Evolutionary conservation across 2,113 vertebrate species (phyloP).

Genomic region (Catagonus wagneri): DNA sequence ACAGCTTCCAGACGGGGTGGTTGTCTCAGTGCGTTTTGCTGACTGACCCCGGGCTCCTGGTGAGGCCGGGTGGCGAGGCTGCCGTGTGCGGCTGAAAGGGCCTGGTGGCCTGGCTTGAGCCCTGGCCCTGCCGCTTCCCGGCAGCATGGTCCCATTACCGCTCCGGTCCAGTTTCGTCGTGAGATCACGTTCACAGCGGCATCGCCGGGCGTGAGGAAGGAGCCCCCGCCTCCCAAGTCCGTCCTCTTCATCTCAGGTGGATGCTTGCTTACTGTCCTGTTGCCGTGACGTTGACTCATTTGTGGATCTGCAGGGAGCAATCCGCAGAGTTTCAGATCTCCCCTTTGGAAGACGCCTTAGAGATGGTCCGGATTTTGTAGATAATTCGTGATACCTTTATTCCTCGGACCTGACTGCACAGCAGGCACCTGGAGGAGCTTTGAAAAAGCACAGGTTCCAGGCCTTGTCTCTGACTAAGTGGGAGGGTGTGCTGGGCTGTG

Average conservation of each 20-base stretch:
- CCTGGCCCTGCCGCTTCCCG: not conserved
- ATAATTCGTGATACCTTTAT: not conserved
- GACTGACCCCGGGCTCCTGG: accelerated
- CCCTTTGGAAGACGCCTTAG: not conserved
- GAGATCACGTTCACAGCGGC: not conserved
- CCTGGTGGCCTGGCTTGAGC: not conserved
- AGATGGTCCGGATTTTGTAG: not conserved
- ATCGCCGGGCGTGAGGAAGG: not conserved
- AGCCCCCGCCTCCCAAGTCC: not conserved
- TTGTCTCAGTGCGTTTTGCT: not conserved
- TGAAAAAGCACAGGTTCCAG: not conserved
- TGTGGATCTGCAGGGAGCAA: accelerated
- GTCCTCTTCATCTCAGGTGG: not conserved
- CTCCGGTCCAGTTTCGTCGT: not conserved
- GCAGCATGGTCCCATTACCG: not conserved
- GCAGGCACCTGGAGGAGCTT: not conserved
- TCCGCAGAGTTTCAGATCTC: not conserved
- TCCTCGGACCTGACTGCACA: not conserved
- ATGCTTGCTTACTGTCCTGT: not conserved
- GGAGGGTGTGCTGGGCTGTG: not conserved
- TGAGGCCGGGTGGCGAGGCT: not conserved
- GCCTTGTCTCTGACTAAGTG: not conserved
- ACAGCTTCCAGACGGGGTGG: not conserved
- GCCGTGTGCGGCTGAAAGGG: not conserved
- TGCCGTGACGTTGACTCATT: not conserved